phyloP scores from a whole-genome alignment of 2,113 vertebrate genomes.

The Stomatorhinus ivindoensis region DNA sequence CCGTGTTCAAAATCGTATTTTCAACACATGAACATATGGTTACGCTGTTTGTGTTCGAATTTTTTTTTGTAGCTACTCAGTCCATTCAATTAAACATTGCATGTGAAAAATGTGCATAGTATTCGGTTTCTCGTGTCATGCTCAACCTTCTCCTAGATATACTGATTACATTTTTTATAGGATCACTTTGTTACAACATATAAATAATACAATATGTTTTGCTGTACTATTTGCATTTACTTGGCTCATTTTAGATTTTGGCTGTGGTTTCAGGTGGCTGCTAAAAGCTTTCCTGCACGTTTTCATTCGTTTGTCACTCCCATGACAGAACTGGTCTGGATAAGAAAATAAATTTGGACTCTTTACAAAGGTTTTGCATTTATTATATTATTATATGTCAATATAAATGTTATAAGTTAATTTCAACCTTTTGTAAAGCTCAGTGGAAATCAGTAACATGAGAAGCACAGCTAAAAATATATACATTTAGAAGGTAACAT shows the following conservation, averaged over 20 bases:
- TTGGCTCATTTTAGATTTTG: not conserved
- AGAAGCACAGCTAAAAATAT: not conserved
- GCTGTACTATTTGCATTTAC: not conserved
- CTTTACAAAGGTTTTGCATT: not conserved
- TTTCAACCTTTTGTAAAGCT: not conserved
- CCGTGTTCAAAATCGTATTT: not conserved
- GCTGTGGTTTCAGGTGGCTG: not conserved
- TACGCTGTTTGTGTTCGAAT: not conserved
- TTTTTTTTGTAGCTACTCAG: not conserved
- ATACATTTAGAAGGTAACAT: not conserved
- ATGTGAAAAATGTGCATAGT: not conserved
- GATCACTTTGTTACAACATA: not conserved
- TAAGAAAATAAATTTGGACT: not conserved
- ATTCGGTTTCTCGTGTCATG: not conserved
- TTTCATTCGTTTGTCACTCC: not conserved
- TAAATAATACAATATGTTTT: not conserved
- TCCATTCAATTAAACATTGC: not conserved
- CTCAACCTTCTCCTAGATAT: not conserved
- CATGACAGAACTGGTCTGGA: not conserved
- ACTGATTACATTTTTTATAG: not conserved
- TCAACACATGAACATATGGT: not conserved
- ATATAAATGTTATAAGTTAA: not conserved
- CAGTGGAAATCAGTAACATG: not conserved
- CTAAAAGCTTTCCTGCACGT: not conserved
- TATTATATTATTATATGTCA: not conserved